Conservation (phyloP, 2,797 vertebrate species). For the Okamejei kenojei region DNA sequence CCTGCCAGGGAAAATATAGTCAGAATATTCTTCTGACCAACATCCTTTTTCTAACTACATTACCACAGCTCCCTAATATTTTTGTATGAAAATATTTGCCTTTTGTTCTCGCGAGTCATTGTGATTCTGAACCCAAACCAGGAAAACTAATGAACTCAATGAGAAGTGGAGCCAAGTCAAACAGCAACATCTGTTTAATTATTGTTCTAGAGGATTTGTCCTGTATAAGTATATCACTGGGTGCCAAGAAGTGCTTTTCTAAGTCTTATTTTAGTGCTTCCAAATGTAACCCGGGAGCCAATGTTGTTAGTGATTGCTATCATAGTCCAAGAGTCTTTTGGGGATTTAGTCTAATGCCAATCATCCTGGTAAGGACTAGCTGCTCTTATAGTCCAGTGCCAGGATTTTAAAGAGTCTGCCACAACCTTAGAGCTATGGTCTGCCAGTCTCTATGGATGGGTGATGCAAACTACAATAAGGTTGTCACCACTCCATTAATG, state of each 20-base stretch:
- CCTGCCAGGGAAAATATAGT: background rate
- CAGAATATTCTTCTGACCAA: background rate
- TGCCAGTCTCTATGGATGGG: background rate
- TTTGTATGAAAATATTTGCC: slow-evolving; percentile 1
- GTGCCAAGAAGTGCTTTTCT: background rate
- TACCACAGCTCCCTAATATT: background rate
- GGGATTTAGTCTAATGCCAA: background rate
- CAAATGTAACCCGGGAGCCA: background rate
- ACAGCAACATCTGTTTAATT: background rate
- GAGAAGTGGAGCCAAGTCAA: background rate
- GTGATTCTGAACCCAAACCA: background rate
- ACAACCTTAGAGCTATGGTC: background rate
- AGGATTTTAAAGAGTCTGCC: background rate
- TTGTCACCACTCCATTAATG: background rate
- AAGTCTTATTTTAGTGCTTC: background rate
- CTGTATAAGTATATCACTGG: background rate
- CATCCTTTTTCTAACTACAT: background rate
- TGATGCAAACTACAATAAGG: background rate
- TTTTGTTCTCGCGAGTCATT: background rate
- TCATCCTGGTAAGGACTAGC: too few species aligned
- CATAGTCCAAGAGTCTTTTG: background rate
- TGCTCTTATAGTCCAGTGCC: background rate
- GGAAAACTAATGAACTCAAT: background rate
- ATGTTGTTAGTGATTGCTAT: background rate
- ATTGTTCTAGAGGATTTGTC: background rate